These are phyloP conservation scores for Glomeris maerens DNA, from an alignment of 1,140 invertebrate species.

Conservation along the genomic window DNA sequence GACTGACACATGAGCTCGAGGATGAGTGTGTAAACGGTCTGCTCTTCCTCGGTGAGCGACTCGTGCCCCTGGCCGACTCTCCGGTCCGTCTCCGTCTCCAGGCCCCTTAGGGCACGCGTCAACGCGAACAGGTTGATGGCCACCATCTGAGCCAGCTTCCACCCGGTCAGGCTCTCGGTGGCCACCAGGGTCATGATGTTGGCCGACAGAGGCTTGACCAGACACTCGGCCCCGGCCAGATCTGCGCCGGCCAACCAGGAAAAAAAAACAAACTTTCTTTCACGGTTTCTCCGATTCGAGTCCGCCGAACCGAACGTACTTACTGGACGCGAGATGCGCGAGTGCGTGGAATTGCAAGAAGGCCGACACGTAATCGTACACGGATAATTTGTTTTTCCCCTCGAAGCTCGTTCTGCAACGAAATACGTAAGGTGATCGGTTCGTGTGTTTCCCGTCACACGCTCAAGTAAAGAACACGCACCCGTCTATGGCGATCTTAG, in stretches of 20 bases:
- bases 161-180: slow-evolving; percentile 55
- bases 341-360: slow-evolving; percentile 51
- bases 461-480: slow-evolving; percentile 5
- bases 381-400: slow-evolving; percentile 42
- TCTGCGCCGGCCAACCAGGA: slow-evolving; percentile 31
- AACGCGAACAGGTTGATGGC: slow-evolving; percentile 58
- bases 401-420: slow-evolving; percentile 34
- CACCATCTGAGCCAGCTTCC: slow-evolving; percentile 57
- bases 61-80: slow-evolving; percentile 15
- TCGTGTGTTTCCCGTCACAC: slow-evolving; percentile 1
- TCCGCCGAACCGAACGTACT: no score
- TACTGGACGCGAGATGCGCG: slow-evolving; percentile 39
- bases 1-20: slow-evolving; percentile 46
- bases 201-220: slow-evolving; percentile 46
- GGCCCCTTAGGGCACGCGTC: slow-evolving; percentile 37
- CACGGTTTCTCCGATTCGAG: no score
- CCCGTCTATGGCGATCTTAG: slow-evolving; percentile 35
- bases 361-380: slow-evolving; percentile 50
- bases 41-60: slow-evolving; percentile 21
- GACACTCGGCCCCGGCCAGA: slow-evolving; percentile 37
- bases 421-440: slow-evolving; percentile 9
- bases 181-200: slow-evolving; percentile 57
- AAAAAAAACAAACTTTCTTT: no score
- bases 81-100: slow-evolving; percentile 20
- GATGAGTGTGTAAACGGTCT: slow-evolving; percentile 39